Evolutionary conservation across 2,113 vertebrate species (phyloP).

Genomic region (Cryptotis parvus): DNA sequence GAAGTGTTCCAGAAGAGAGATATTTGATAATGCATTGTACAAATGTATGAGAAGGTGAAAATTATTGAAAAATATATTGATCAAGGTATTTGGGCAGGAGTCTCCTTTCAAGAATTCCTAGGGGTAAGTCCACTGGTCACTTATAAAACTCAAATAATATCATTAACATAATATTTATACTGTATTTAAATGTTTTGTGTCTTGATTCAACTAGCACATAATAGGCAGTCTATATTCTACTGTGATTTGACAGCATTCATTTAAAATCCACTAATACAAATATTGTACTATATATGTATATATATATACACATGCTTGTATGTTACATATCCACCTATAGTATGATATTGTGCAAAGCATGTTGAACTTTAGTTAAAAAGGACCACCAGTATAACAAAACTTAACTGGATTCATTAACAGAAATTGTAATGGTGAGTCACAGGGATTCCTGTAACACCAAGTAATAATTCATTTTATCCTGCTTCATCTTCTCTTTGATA

Average conservation of each 20-base stretch:
- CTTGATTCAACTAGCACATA: neutral
- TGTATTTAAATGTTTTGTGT: neutral
- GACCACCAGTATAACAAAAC: neutral
- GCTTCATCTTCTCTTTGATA: no score
- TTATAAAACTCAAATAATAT: fast-evolving
- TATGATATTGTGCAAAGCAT: no score
- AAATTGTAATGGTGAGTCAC: neutral
- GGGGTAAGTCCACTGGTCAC: fast-evolving
- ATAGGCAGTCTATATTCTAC: no score
- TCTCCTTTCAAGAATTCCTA: fast-evolving
- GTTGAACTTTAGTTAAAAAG: neutral
- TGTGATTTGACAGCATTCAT: neutral
- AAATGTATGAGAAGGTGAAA: no score
- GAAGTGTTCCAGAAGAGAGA: neutral
- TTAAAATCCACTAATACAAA: no score
- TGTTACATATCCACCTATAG: no score
- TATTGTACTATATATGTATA: no score
- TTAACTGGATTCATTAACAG: no score
- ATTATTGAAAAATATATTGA: no score
- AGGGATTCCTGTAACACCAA: neutral
- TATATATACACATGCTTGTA: no score
- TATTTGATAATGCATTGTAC: no score
- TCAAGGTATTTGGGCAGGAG: fast-evolving
- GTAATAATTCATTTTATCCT: no score
- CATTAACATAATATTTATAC: neutral